Evolutionary conservation across 2,113 vertebrate species (phyloP).

Genomic region (Plecotus auritus): DNA sequence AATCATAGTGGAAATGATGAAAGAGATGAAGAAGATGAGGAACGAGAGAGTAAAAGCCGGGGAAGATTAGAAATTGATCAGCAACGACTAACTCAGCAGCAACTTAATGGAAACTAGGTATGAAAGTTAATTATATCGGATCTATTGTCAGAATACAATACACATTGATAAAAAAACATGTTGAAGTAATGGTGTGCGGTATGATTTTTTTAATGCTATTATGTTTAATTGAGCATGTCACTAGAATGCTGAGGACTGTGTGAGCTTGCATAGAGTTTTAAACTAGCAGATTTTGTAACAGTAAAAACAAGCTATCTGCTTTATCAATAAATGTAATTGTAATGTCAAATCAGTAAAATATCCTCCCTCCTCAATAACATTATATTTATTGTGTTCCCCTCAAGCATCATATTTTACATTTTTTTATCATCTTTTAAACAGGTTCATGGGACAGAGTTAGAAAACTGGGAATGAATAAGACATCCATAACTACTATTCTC

Average conservation of each 20-base stretch:
- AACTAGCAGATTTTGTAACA: slow-evolving; percentile 73
- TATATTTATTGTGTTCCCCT: slow-evolving; percentile 66
- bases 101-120: slow-evolving; percentile 98
- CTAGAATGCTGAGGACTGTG: slow-evolving; percentile 78
- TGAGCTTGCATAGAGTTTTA: slow-evolving; percentile 59
- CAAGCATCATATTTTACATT: slow-evolving; percentile 77
- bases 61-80: slow-evolving; percentile 88
- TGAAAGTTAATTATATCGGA: slow-evolving; percentile 75
- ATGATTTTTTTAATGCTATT: slow-evolving; percentile 75
- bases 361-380: slow-evolving; percentile 65
- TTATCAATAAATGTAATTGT: slow-evolving; percentile 75
- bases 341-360: slow-evolving; percentile 75
- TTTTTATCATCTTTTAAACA: slow-evolving; percentile 85
- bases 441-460: slow-evolving; percentile 87
- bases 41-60: slow-evolving; percentile 96
- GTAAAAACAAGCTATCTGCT: slow-evolving; percentile 69
- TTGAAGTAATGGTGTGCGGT: slow-evolving; percentile 72
- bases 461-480: slow-evolving; percentile 87
- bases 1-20: slow-evolving; percentile 99
- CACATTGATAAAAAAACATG: slow-evolving; percentile 46
- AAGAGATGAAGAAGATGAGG: slow-evolving; percentile 98
- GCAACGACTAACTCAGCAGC: slow-evolving; percentile 85
- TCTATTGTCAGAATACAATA: slow-evolving; percentile 62
- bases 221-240: slow-evolving; percentile 76
- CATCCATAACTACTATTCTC: slow-evolving; percentile 84